Evolutionary conservation across 2,797 vertebrate genomes (phyloP).

Genomic region (Chromobotia macracanthus): DNA sequence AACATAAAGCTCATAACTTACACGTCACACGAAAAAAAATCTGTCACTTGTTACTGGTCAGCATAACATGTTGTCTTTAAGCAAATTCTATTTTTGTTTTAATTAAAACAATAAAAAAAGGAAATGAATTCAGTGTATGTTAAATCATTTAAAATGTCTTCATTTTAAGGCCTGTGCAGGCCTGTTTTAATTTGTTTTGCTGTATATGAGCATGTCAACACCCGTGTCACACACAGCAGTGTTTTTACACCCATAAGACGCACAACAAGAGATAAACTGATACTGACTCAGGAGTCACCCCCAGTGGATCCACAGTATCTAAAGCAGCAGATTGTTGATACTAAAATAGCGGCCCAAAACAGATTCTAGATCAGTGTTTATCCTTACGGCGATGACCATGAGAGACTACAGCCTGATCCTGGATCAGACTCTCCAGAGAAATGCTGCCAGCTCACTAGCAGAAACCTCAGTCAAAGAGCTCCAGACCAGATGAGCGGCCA

Average conservation of each 20-base stretch:
- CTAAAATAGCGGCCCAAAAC: conserved; percentile 3
- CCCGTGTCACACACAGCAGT: not conserved
- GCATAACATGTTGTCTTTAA: not conserved
- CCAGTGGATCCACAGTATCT: conserved; percentile 17
- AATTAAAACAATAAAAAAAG: no score
- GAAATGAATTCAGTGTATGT: no score
- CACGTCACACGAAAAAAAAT: not conserved
- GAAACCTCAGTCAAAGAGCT: conserved; percentile 45
- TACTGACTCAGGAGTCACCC: conserved; percentile 53
- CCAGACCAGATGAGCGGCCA: conserved; percentile 29
- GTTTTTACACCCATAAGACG: conserved; percentile 34
- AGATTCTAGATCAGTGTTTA: conserved; percentile 28
- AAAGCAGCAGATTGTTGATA: conserved; percentile 24
- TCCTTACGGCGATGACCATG: no score
- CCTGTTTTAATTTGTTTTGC: not conserved
- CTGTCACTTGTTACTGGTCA: not conserved
- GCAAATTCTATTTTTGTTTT: no score
- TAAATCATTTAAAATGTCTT: no score
- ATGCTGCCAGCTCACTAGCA: conserved; percentile 21
- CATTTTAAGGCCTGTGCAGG: not conserved
- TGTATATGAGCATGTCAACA: conserved; percentile 13
- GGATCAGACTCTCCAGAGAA: conserved; percentile 33
- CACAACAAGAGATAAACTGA: conserved; percentile 54
- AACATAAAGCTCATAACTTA: not conserved
- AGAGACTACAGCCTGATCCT: conserved; percentile 22